These are phyloP conservation scores for Drosophila grimshawi DNA, from an alignment of 1,140 invertebrate species.

Conservation along the genomic window DNA sequence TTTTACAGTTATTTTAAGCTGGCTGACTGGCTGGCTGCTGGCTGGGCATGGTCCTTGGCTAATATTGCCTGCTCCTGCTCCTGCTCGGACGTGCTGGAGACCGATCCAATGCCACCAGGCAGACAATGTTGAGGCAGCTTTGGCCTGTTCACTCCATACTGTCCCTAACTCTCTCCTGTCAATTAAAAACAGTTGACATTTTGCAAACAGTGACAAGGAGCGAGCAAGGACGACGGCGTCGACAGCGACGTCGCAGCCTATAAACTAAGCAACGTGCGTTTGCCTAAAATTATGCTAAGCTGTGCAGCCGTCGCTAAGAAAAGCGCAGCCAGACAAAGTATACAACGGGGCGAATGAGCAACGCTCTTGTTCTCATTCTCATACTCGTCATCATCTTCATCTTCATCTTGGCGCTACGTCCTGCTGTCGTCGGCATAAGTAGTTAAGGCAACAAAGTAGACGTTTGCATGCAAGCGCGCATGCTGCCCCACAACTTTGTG, in stretches of 20 bases:
- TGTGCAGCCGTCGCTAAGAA: conserved; percentile 63
- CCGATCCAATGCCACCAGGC: conserved; percentile 17
- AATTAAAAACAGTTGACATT: conserved; percentile 83
- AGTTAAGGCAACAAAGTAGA: conserved; percentile 82
- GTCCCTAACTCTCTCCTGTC: conserved; percentile 39
- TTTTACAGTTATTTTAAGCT: conserved; percentile 78
- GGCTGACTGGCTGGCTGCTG: conserved; percentile 2
- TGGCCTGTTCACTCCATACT: conserved; percentile 10
- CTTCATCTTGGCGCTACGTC: conserved; percentile 40
- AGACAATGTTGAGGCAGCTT: conserved; percentile 59
- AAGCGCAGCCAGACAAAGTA: conserved; percentile 65
- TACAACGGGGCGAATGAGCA: conserved; percentile 50
- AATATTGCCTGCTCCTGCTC: conserved; percentile 58
- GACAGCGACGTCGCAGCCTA: conserved; percentile 63
- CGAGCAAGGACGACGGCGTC: conserved; percentile 7
- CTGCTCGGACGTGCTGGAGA: conserved; percentile 60
- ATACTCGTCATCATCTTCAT: conserved; percentile 43
- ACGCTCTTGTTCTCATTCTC: conserved; percentile 24
- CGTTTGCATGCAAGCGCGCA: conserved; percentile 80
- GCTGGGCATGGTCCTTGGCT: conserved; percentile 36
- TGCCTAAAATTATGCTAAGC: conserved; percentile 83
- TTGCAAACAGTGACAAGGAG: conserved; percentile 63
- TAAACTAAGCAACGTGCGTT: conserved; percentile 82
- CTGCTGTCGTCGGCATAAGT: conserved; percentile 69
- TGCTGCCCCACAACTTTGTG: conserved; percentile 76